phyloP scores from a whole-genome alignment of 2,797 vertebrate species.

The Poeciliopsis presidionis region DNA sequence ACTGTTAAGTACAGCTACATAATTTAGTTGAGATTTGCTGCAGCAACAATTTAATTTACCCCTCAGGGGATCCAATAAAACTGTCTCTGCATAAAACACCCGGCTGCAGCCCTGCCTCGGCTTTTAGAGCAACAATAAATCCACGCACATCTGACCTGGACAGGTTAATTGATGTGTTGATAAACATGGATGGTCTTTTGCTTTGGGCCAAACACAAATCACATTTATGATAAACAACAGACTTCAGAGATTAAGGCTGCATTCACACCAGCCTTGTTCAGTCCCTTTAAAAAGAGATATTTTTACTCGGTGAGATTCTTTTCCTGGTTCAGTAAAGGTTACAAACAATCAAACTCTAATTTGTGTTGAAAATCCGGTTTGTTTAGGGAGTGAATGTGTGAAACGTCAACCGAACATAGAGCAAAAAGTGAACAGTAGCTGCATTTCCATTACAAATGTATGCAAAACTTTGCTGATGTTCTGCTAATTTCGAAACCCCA shows the following conservation, averaged over 20 bases:
- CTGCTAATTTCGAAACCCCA: too few relatives aligned
- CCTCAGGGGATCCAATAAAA: slow-evolving; percentile 33
- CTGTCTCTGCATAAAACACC: slow-evolving; percentile 23
- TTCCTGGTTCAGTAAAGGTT: too few relatives aligned
- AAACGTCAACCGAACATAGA: too few relatives aligned
- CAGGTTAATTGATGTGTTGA: slow-evolving; percentile 34
- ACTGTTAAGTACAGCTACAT: neutral
- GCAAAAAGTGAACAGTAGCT: too few relatives aligned
- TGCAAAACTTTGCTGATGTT: too few relatives aligned
- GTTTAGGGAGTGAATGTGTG: too few relatives aligned
- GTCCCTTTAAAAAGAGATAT: too few relatives aligned
- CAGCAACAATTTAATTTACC: slow-evolving; percentile 16
- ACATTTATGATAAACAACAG: slow-evolving; percentile 24
- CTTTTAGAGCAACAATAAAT: slow-evolving; percentile 20
- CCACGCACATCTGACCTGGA: neutral
- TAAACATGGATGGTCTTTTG: slow-evolving; percentile 1
- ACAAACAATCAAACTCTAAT: too few relatives aligned
- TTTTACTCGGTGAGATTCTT: too few relatives aligned
- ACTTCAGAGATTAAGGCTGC: slow-evolving; percentile 34
- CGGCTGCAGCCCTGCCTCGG: slow-evolving; percentile 2
- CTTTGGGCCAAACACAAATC: slow-evolving; percentile 8
- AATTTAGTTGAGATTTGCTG: slow-evolving; percentile 15
- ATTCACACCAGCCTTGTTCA: too few relatives aligned
- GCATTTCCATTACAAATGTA: too few relatives aligned
- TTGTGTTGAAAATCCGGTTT: too few relatives aligned